Conservation (phyloP, 2,113 vertebrate species). For the Parotia lawesii region DNA sequence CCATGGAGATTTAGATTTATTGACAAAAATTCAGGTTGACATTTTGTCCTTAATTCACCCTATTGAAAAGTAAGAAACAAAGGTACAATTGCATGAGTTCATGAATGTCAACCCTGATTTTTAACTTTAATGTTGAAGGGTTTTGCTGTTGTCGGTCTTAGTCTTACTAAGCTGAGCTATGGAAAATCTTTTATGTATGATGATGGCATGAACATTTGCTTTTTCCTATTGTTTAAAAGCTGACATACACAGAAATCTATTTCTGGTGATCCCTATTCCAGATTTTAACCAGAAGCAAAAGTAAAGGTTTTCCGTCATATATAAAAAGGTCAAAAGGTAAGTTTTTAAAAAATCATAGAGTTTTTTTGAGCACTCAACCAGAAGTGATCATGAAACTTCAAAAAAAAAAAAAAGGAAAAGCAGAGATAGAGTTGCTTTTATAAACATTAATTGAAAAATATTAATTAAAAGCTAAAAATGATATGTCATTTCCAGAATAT, state of each 20-base stretch:
- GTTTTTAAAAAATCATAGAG: neutral
- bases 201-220: conserved; percentile 7
- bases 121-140: neutral
- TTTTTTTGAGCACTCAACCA: neutral
- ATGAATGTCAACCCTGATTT: conserved; percentile 7
- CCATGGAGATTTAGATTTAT: neutral
- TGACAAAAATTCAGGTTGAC: conserved; percentile 1
- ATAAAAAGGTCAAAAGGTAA: conserved; percentile 23
- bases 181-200: neutral
- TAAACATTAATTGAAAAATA: neutral
- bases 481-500: neutral
- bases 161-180: neutral
- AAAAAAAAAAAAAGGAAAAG: neutral
- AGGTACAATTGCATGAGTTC: conserved; percentile 8
- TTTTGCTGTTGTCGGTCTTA: conserved; percentile 23
- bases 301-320: neutral
- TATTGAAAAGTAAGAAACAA: conserved; percentile 26
- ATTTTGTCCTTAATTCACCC: neutral
- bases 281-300: conserved; percentile 41
- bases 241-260: conserved; percentile 21
- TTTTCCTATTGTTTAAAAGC: conserved; percentile 13
- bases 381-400: neutral
- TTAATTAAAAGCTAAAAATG: neutral
- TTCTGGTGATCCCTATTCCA: neutral
- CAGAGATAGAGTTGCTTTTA: neutral